Percentiles rank a stretch among this genome's conserved stretches.
Evolutionary conservation across 2,797 vertebrate species (phyloP).

Genomic region (Lithobates pipiens): DNA sequence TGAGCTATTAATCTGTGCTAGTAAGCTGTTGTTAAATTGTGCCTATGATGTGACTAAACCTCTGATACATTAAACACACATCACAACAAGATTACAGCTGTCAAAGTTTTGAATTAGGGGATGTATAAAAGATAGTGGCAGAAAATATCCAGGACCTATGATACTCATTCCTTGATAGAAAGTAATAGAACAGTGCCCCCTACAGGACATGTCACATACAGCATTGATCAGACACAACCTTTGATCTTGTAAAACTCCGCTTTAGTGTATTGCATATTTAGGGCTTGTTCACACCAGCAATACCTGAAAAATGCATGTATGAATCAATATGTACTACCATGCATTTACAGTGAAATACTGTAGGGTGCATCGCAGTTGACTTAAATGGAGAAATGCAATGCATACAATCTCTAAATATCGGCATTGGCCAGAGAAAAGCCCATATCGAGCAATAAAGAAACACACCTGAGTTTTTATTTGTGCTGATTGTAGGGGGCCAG

Average conservation of each 20-base stretch:
- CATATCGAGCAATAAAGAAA: no score
- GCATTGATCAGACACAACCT: neutral
- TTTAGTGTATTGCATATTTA: neutral
- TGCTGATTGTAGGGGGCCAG: no score
- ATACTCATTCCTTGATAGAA: neutral
- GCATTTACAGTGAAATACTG: no score
- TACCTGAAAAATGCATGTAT: neutral
- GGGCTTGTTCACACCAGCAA: neutral
- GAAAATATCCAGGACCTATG: neutral
- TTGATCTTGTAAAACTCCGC: neutral
- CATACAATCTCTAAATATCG: no score
- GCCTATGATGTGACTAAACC: no score
- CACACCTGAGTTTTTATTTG: no score
- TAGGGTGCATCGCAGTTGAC: no score
- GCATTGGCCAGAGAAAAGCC: no score
- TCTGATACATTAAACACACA: neutral
- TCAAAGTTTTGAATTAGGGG: neutral
- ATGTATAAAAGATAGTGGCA: neutral
- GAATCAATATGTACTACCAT: neutral
- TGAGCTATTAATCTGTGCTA: no score
- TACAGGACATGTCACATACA: neutral
- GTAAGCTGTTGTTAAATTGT: no score
- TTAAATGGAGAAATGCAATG: no score
- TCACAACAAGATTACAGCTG: neutral
- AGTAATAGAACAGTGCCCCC: slow-evolving; percentile 18